Evolutionary conservation across 2,888 invertebrate genomes (phyloP).

Genomic region (Drosophila macrothrix): DNA sequence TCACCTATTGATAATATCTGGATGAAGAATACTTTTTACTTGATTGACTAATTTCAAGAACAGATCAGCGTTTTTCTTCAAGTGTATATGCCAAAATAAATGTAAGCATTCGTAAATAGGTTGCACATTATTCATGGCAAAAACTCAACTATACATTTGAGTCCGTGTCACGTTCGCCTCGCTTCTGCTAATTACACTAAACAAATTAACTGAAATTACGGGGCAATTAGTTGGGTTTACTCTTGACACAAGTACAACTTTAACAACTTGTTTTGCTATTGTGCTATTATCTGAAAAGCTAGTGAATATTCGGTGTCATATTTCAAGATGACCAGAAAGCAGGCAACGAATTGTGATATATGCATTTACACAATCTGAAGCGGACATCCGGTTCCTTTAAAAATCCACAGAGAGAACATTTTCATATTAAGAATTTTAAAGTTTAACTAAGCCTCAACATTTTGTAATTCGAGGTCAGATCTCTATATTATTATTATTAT

Average conservation of each 20-base stretch:
- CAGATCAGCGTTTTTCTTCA: not conserved
- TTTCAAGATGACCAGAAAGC: slow-evolving; percentile 8
- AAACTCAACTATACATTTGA: slow-evolving; percentile 28
- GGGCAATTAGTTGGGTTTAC: slow-evolving; percentile 43
- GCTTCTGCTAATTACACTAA: slow-evolving; percentile 56
- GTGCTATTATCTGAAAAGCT: slow-evolving; percentile 9
- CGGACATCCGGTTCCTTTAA: not conserved
- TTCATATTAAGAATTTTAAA: not conserved
- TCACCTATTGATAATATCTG: not conserved
- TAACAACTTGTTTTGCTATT: not conserved
- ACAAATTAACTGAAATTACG: slow-evolving; percentile 55
- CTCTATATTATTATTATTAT: not conserved
- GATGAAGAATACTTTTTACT: not conserved
- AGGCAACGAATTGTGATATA: not conserved
- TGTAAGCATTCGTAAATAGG: not conserved
- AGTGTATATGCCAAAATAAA: slow-evolving; percentile 9
- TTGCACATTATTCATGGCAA: slow-evolving; percentile 8
- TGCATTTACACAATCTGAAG: not conserved
- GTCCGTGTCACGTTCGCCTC: slow-evolving; percentile 55
- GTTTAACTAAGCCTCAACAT: not conserved
- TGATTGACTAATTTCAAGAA: not conserved
- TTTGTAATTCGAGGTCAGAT: not conserved
- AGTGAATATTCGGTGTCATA: slow-evolving; percentile 10
- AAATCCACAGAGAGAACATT: not conserved
- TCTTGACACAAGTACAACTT: not conserved